Conservation (phyloP, 2,797 vertebrate species). For the Chloroceryle inda region DNA sequence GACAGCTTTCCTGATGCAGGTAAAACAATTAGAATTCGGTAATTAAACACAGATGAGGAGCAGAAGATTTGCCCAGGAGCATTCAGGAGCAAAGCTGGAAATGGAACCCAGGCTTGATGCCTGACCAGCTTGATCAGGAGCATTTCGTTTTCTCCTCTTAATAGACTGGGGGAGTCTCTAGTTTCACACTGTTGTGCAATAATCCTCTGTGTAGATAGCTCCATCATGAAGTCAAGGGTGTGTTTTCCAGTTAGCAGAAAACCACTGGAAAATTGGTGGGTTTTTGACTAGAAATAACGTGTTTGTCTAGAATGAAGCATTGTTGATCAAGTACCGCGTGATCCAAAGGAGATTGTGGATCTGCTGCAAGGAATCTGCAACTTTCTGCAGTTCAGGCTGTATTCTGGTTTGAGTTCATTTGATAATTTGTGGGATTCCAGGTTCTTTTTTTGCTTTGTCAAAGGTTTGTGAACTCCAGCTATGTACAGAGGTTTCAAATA, state of each 20-base stretch:
- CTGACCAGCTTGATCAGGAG: background rate
- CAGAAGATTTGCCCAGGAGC: background rate
- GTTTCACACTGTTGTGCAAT: background rate
- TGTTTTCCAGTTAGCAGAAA: slow-evolving; percentile 34
- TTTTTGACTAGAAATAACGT: background rate
- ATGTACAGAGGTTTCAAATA: background rate
- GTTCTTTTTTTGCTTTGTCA: background rate
- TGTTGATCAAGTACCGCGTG: background rate
- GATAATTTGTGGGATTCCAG: background rate
- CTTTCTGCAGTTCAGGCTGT: background rate
- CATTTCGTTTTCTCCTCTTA: background rate
- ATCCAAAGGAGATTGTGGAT: background rate
- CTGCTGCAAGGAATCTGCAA: background rate
- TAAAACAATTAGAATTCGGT: background rate
- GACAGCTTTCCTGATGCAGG: background rate
- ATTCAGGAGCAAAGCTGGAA: background rate
- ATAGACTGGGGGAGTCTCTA: background rate
- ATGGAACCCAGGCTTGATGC: background rate
- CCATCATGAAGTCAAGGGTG: background rate
- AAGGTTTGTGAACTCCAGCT: background rate
- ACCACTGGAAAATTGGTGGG: background rate
- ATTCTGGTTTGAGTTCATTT: background rate
- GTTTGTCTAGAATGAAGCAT: background rate
- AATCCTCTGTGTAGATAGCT: background rate
- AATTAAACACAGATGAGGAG: background rate